Conservation (phyloP, 2,888 invertebrate genomes). For the Pollenia griseotomentosa region DNA sequence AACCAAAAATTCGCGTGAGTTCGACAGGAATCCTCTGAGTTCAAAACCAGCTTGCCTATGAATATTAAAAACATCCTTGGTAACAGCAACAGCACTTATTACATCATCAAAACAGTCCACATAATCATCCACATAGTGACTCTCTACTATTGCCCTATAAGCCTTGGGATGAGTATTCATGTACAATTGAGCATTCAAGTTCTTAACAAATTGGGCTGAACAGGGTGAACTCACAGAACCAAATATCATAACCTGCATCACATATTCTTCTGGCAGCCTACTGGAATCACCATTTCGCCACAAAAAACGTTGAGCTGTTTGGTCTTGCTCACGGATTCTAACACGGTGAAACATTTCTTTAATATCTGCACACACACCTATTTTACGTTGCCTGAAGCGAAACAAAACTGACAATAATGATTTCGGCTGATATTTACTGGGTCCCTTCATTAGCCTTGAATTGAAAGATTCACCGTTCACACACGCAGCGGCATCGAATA, state of each 20-base stretch:
- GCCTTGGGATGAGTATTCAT: conserved; percentile 41
- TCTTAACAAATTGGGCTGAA: too few species aligned
- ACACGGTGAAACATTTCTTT: too few species aligned
- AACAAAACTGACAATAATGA: conserved; percentile 55
- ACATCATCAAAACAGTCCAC: conserved; percentile 31
- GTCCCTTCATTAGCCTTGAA: conserved; percentile 48
- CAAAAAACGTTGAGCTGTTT: too few species aligned
- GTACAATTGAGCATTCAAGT: conserved; percentile 10
- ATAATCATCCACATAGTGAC: conserved; percentile 52
- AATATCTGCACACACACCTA: conserved; percentile 45
- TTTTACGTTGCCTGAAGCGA: conserved; percentile 55
- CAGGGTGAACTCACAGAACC: conserved; percentile 61
- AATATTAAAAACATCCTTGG: conserved; percentile 54
- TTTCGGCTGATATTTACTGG: conserved; percentile 56
- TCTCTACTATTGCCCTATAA: conserved; percentile 54
- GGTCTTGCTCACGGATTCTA: too few species aligned
- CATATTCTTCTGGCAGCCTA: too few species aligned
- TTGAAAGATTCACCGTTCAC: conserved; percentile 53
- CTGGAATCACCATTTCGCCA: too few species aligned
- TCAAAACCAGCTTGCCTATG: conserved; percentile 60
- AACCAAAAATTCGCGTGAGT: conserved; percentile 45
- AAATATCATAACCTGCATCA: conserved; percentile 61
- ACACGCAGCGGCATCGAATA: conserved; percentile 61
- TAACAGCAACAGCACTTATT: conserved; percentile 47
- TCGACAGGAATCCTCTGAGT: conserved; percentile 60